A percentile compares a stretch with the other conserved stretches of the same genome.
Conservation (phyloP, 2,113 vertebrate genomes). For the Hucho hucho region DNA sequence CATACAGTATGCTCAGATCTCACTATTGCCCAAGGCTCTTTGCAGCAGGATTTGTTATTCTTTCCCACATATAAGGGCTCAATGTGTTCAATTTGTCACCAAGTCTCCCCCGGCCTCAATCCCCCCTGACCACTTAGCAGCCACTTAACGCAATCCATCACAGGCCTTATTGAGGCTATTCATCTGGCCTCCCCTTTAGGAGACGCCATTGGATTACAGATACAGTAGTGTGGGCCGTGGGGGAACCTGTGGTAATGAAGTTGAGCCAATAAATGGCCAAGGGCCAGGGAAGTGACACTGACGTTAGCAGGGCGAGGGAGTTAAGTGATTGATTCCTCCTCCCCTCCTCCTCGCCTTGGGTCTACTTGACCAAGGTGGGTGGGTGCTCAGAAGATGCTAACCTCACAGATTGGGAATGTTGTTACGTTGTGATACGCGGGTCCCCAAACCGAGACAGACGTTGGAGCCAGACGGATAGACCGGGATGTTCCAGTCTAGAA, state of each 20-base stretch:
- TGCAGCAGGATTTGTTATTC: background rate
- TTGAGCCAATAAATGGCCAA: background rate
- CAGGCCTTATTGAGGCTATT: conserved; percentile 18
- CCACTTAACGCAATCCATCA: conserved; percentile 20
- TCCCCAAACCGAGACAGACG: background rate
- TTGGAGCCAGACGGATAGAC: background rate
- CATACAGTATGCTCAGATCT: conserved; percentile 5
- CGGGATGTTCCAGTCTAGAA: background rate
- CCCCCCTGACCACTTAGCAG: conserved; percentile 14
- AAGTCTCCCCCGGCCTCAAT: background rate
- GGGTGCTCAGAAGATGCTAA: background rate
- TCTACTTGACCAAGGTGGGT: background rate
- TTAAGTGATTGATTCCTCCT: background rate
- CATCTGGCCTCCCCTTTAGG: background rate
- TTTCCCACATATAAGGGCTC: too few species aligned
- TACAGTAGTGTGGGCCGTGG: background rate
- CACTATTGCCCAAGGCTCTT: conserved; percentile 3
- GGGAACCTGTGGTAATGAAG: background rate
- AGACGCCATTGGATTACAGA: too few species aligned
- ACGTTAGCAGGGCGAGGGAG: background rate
- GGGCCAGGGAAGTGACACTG: background rate
- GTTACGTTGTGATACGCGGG: background rate
- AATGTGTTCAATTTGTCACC: conserved; percentile 8
- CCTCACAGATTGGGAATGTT: background rate
- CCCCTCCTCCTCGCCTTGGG: background rate